Conservation (phyloP, 2,888 invertebrate genomes). For the Eristalis pertinax region DNA sequence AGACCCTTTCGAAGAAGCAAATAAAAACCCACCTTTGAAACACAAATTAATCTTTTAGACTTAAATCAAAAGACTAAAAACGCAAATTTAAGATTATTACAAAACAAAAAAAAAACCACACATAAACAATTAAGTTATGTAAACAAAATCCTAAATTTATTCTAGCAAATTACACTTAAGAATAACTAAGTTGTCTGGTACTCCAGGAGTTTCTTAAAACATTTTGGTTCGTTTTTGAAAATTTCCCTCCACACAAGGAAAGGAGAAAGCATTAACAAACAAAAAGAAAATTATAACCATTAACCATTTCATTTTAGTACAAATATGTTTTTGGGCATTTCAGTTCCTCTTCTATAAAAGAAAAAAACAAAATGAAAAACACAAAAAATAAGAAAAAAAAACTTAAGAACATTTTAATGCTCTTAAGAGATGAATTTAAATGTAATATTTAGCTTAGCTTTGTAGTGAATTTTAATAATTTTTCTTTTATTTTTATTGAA, state of each 20-base stretch:
- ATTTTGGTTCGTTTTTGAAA: conserved; percentile 13
- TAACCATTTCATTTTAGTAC: conserved; percentile 69
- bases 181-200: conserved; percentile 52
- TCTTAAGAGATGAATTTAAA: conserved; percentile 22
- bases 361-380: conserved; percentile 6
- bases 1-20: conserved; percentile 35
- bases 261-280: conserved; percentile 22
- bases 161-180: conserved; percentile 64
- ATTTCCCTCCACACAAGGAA: conserved; percentile 27
- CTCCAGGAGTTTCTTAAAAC: neutral
- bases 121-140: conserved; percentile 24
- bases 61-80: conserved; percentile 65
- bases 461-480: conserved; percentile 59
- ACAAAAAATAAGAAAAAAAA: conserved; percentile 15
- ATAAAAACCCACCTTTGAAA: conserved; percentile 54
- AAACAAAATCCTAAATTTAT: conserved; percentile 53
- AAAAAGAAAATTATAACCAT: neutral
- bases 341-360: conserved; percentile 55
- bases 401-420: conserved; percentile 24
- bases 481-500: conserved; percentile 33
- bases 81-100: conserved; percentile 27
- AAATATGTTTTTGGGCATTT: conserved; percentile 66
- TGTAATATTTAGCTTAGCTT: conserved; percentile 57
- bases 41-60: conserved; percentile 50
- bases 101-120: neutral